phyloP scores from a whole-genome alignment of 2,797 vertebrate genomes.

The Cossypha dichroa region DNA sequence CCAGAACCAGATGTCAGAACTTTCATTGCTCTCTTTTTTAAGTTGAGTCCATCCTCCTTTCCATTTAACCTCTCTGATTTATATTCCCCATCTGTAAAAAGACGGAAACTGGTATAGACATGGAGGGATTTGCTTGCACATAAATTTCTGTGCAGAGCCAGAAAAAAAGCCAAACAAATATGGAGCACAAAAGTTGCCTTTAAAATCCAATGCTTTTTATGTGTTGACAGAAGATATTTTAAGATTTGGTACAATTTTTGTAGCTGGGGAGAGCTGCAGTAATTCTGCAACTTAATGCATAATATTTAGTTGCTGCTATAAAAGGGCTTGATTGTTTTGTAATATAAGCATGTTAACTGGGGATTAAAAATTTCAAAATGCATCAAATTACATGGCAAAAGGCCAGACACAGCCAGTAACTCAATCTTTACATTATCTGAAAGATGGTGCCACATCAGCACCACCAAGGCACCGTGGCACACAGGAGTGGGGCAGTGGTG shows the following conservation, averaged over 20 bases:
- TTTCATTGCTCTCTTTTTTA: conserved; percentile 18
- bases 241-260: neutral
- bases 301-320: neutral
- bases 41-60: conserved; percentile 52
- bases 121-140: neutral
- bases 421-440: neutral
- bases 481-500: neutral
- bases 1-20: conserved; percentile 10
- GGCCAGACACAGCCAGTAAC: neutral
- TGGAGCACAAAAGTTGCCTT: neutral
- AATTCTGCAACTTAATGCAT: neutral
- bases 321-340: neutral
- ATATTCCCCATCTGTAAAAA: conserved; percentile 74
- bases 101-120: conserved; percentile 20
- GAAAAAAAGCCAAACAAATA: neutral
- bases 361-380: neutral
- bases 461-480: neutral
- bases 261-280: neutral
- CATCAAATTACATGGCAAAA: neutral
- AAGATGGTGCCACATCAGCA: neutral
- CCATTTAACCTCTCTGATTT: conserved; percentile 72
- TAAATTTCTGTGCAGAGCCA: neutral
- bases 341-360: neutral
- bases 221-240: neutral
- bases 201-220: neutral